A percentile compares a stretch with the other conserved stretches of the same genome.
These are phyloP conservation scores for Brachyhypopomus occidentalis DNA, from an alignment of 2,113 vertebrate genomes.

Conservation along the genomic window DNA sequence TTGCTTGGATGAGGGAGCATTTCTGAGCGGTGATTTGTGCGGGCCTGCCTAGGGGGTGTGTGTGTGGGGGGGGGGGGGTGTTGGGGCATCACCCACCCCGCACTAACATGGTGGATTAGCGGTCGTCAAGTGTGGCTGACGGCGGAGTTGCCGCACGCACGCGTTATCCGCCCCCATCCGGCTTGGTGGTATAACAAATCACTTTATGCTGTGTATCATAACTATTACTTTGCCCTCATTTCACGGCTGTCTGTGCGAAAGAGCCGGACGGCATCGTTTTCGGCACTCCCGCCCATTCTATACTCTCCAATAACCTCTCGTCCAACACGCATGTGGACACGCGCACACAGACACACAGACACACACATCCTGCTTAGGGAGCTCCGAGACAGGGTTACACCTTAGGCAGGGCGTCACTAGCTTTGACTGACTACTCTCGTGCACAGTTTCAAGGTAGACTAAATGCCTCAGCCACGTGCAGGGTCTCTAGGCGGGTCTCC, in stretches of 20 bases:
- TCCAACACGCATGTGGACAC: not conserved
- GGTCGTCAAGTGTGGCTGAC: slow-evolving; percentile 49
- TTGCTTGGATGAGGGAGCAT: slow-evolving; percentile 14
- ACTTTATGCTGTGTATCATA: slow-evolving; percentile 43
- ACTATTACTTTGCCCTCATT: slow-evolving; percentile 43
- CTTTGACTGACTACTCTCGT: slow-evolving; percentile 47
- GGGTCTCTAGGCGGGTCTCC: slow-evolving; percentile 21
- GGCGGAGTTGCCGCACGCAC: slow-evolving; percentile 24
- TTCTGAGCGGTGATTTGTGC: slow-evolving; percentile 43
- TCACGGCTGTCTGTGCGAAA: slow-evolving; percentile 28
- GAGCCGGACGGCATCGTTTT: not conserved
- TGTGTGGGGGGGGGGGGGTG: not conserved
- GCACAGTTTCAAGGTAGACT: slow-evolving; percentile 37
- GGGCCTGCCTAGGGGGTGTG: not conserved
- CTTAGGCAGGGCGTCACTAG: slow-evolving; percentile 10
- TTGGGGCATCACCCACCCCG: slow-evolving; percentile 19
- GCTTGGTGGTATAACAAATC: slow-evolving; percentile 45
- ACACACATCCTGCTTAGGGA: not conserved
- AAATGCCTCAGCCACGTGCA: slow-evolving; percentile 29
- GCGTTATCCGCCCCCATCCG: not conserved
- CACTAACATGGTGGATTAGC: slow-evolving; percentile 47
- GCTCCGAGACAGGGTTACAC: slow-evolving; percentile 33
- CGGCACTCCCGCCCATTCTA: not conserved
- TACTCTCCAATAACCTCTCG: slow-evolving; percentile 19
- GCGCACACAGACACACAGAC: too few relatives aligned